Percentiles rank a stretch among this genome's conserved stretches.
Conservation (phyloP, 2,113 vertebrate species). For the Seriola aureovittata region DNA sequence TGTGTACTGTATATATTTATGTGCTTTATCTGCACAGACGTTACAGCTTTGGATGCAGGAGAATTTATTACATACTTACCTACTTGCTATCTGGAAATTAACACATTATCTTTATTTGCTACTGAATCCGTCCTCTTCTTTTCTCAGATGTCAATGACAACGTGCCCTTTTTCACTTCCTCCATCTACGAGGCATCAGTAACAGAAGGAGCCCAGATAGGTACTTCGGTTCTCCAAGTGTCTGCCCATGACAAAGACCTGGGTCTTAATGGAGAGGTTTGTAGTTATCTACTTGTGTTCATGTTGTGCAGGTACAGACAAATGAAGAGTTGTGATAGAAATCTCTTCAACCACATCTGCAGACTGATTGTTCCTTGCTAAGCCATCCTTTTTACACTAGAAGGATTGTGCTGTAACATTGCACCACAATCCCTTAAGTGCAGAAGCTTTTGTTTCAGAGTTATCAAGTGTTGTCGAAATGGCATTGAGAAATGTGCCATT, state of each 20-base stretch:
- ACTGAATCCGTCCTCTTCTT: conserved; percentile 20
- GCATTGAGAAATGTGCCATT: conserved; percentile 16
- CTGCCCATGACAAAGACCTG: conserved; percentile 90
- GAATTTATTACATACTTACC: background rate
- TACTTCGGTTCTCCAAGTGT: conserved; percentile 89
- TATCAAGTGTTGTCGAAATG: conserved; percentile 21
- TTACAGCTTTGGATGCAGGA: background rate
- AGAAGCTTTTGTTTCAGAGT: conserved; percentile 34
- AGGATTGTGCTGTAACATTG: conserved; percentile 17
- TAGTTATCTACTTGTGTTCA: conserved; percentile 23
- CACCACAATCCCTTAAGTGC: conserved; percentile 5
- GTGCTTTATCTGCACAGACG: background rate
- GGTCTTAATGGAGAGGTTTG: conserved; percentile 90
- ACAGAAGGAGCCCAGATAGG: conserved; percentile 88
- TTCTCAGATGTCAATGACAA: conserved; percentile 93
- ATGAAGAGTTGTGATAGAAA: conserved; percentile 4
- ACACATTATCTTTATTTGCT: conserved; percentile 13
- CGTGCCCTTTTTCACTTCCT: conserved; percentile 93
- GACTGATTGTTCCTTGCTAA: conserved; percentile 15
- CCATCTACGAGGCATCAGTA: conserved; percentile 91
- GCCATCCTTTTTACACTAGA: conserved; percentile 11
- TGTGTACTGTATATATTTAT: background rate
- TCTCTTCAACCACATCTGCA: conserved; percentile 4
- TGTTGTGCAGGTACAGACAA: background rate
- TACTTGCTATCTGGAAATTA: conserved; percentile 8